Base-by-base conservation (phyloP, 2,888 invertebrate genomes). In the Hirtodrosophila duncani region DNA sequence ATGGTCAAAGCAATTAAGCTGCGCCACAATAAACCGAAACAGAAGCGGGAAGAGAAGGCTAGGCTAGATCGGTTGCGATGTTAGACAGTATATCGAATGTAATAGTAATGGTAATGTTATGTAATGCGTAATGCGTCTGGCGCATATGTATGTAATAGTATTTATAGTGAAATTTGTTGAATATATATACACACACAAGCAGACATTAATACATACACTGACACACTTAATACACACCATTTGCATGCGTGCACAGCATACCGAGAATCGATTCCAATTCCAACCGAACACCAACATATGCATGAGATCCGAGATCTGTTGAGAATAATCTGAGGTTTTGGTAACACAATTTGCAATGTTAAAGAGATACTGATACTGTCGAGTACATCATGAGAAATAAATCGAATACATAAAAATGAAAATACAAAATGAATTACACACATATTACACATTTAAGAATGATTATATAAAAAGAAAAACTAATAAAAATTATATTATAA, bases 401-500 rank as follows among this genome's bases (percentile, higher is more conserved):
- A 61, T n/a, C n/a, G n/a, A n/a, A n/a, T n/a, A n/a, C n/a, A n/a
- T n/a, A n/a, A n/a, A n/a, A n/a, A 57, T 75, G 68, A 59, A 70
- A 56, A 45, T 59, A 75, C 58, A 57, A 70, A 51, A 70, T 71
- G 67, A 75, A 60, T 52, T 60, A 60, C 61, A 59, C 59, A 60
- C 61, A 59, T 61, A 67, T 64, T 79, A 72, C 80, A 75, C 61
- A 79, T 79, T 79, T 75, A 79, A 75, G 77, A 72, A 79, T 56
- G 79, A 79, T 72, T 72, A 72, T 71, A 71, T 75, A 36, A 71
- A 74, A 74, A 59, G 49, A 64, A 59, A 62, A 68, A 70, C 64
- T 67, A 72, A 72, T 72, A 72, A 72, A 71, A 80, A 79, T 67
- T 79, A 72, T 75, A 72, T 79, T 71, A 72, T 61, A 79, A 71